Percentiles rank a stretch among this genome's conserved stretches.
Evolutionary conservation across 2,113 vertebrate genomes (phyloP).

Genomic region (Daphoenositta chrysoptera): DNA sequence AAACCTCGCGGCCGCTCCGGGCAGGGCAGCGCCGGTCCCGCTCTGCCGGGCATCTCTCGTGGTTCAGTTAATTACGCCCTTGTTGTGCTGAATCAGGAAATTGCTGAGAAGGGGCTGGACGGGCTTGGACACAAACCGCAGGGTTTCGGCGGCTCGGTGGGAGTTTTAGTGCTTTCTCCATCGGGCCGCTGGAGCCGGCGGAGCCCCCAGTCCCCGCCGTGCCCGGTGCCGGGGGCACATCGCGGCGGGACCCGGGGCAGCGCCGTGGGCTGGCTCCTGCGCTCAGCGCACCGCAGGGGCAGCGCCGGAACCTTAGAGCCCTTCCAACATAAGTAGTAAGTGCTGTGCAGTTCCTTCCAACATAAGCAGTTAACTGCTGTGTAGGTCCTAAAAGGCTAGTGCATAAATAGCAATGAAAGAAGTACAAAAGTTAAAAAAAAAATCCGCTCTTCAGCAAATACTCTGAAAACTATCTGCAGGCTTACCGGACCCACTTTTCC

Average conservation of each 20-base stretch:
- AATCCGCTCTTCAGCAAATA: neutral
- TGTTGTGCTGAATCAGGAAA: neutral
- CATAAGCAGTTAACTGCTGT: neutral
- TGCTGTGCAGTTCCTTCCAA: neutral
- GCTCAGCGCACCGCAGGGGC: neutral
- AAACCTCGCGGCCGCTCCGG: neutral
- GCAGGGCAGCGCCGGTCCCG: neutral
- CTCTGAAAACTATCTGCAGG: fast-evolving
- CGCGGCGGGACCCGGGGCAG: neutral
- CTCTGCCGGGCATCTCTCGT: neutral
- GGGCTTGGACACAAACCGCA: neutral
- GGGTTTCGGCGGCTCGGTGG: neutral
- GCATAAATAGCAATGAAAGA: neutral
- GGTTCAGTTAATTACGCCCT: neutral
- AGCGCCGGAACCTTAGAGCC: fast-evolving
- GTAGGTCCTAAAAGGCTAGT: too few species aligned
- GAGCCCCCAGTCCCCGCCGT: neutral
- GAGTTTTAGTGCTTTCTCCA: fast-evolving
- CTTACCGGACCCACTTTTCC: fast-evolving
- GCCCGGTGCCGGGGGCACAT: too few species aligned
- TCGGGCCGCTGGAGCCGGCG: neutral
- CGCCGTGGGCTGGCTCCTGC: neutral
- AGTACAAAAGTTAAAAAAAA: too few species aligned
- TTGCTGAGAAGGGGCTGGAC: neutral
- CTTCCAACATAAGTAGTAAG: fast-evolving